A percentile compares a stretch with the other conserved stretches of the same genome.
phyloP scores from a whole-genome alignment of 2,113 vertebrate genomes.

The Calcarius ornatus region DNA sequence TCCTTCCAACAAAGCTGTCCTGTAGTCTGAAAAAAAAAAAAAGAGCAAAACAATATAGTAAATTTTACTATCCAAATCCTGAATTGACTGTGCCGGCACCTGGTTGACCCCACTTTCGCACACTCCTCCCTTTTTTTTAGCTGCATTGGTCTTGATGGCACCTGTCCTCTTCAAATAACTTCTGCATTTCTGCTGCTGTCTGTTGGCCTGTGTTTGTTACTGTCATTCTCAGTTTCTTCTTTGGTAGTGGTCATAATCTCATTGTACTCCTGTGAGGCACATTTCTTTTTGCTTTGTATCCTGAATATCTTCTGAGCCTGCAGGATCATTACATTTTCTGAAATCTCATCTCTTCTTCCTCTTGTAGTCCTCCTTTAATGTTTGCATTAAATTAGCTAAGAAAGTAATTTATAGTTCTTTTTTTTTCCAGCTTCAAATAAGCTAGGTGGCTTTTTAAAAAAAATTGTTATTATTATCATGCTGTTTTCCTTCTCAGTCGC shows the following conservation, averaged over 20 bases:
- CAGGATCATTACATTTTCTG: background rate
- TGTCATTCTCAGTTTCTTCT: background rate
- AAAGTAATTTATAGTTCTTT: background rate
- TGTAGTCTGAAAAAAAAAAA: background rate
- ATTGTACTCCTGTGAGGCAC: background rate
- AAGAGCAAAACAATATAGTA: background rate
- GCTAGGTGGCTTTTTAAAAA: background rate
- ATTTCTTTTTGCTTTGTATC: background rate
- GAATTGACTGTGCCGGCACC: background rate
- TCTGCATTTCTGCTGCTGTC: background rate
- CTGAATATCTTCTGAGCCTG: background rate
- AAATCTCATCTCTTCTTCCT: background rate
- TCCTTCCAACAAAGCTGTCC: background rate
- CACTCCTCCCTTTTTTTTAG: background rate
- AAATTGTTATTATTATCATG: background rate
- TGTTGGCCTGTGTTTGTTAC: background rate
- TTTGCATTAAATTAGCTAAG: background rate
- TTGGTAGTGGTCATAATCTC: background rate
- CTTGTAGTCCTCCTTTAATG: background rate
- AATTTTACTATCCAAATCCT: background rate
- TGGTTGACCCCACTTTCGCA: background rate
- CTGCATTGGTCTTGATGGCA: background rate
- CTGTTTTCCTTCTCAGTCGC: background rate
- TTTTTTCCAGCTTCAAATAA: background rate
- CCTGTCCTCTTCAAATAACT: background rate